A percentile compares a stretch with the other conserved stretches of the same genome.
Evolutionary conservation across 2,888 invertebrate genomes (phyloP).

Genomic region (Lasiommata megera): DNA sequence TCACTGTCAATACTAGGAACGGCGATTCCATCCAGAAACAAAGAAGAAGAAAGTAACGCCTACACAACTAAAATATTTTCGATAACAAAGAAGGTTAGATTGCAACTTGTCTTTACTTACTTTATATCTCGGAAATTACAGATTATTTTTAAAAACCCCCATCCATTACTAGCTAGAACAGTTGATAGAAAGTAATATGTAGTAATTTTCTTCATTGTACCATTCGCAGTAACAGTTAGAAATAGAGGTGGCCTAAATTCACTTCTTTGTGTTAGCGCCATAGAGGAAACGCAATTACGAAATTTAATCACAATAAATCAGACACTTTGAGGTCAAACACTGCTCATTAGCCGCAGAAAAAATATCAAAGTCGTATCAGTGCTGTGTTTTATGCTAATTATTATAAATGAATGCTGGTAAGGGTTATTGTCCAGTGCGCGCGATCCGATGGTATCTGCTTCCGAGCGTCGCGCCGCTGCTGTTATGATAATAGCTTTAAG

Average conservation of each 20-base stretch:
- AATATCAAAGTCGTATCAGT: conserved; percentile 47
- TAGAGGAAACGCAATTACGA: conserved; percentile 22
- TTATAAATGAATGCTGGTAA: conserved; percentile 67
- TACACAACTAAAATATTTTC: no score
- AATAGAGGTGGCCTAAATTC: neutral
- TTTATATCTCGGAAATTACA: no score
- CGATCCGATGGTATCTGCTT: conserved; percentile 75
- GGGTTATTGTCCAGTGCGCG: conserved; percentile 78
- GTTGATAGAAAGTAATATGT: no score
- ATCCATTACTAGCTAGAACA: no score
- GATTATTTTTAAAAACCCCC: no score
- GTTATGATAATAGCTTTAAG: conserved; percentile 72
- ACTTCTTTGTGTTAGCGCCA: conserved; percentile 4
- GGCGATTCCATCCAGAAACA: no score
- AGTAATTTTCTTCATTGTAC: neutral
- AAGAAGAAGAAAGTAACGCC: no score
- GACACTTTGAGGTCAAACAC: conserved; percentile 30
- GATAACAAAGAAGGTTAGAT: no score
- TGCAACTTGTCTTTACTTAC: no score
- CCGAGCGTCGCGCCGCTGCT: conserved; percentile 71
- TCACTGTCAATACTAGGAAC: no score
- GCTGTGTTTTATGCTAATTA: conserved; percentile 61
- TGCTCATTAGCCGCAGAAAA: conserved; percentile 38
- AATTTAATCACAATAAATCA: conserved; percentile 30
- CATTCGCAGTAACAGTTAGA: neutral